Evolutionary conservation across 1,140 invertebrate genomes (phyloP).

Genomic region (Aethina tumida): DNA sequence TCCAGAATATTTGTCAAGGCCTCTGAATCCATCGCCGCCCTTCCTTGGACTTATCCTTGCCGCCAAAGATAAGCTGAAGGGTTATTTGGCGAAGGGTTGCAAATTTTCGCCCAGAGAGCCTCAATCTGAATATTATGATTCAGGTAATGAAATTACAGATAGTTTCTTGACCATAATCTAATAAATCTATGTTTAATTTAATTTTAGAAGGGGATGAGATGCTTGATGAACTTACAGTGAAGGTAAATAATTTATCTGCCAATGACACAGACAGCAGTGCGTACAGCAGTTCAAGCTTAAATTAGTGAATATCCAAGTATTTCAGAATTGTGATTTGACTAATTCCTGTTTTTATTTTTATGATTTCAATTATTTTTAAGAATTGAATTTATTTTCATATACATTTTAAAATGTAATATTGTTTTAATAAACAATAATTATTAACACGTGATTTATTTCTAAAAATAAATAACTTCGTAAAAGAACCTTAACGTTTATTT

Average conservation of each 20-base stretch:
- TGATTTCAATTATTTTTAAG: no score
- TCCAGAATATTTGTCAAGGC: constrained; percentile 93
- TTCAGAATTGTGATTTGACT: no score
- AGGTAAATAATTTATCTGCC: constrained; percentile 11
- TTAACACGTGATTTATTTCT: no score
- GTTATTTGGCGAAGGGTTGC: constrained; percentile 60
- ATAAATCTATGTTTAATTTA: background rate
- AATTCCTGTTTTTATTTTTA: no score
- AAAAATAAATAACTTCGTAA: no score
- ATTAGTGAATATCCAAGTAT: no score
- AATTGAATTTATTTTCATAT: no score
- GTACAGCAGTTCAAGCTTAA: constrained; percentile 24
- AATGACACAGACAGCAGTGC: constrained; percentile 23
- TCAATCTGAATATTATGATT: constrained; percentile 28
- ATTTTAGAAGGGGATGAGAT: constrained; percentile 17
- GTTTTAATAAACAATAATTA: no score
- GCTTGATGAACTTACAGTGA: constrained; percentile 14
- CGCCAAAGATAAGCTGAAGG: constrained; percentile 62
- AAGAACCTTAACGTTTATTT: no score
- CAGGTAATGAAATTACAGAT: constrained; percentile 14
- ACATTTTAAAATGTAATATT: no score
- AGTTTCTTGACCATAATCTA: background rate
- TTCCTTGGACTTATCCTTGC: constrained; percentile 91
- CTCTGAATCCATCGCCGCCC: constrained; percentile 87
- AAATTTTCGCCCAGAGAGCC: constrained; percentile 25